Base-by-base conservation (phyloP, 2,888 invertebrate species). In the Gari tellinella region DNA sequence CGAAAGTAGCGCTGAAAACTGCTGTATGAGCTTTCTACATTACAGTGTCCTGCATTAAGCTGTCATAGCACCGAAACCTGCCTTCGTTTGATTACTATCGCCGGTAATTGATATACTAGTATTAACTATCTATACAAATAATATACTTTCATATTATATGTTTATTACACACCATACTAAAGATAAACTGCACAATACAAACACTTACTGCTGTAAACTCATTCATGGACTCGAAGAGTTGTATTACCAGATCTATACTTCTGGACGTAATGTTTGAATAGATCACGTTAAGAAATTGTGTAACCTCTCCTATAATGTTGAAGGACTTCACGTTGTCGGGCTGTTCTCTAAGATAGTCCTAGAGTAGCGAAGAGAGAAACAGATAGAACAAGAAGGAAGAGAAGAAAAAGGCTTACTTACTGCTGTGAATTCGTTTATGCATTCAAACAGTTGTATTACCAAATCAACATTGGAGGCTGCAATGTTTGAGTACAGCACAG, bases 311-410 rank as follows among this genome's bases (percentile, higher is more conserved):
- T 7, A 92, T 89, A 64, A 92, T 87, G 85, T 92, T 91, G 70
- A 92, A 91, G 0, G 91, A 90, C 80, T 92, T 92, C 43, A 92
- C 88, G 78, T 92, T 92, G 82, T 91, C 91, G 4, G 90, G 90
- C 69, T 92, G 92, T 61, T 92, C 92, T 51, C 92, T 78, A 38
- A 92, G 87, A 74, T 92, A 92, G 69, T 92, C 89, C 91, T 92
- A 72, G 1, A 72, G 80, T 37, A 53, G 46, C 38, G 17, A 14
- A 53, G 21, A 56, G 25, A 57, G 14, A 48, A 19, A 57, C 37
- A 66, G 45, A 40, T 26, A 40, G 41, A 41, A 26, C 19, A 19
- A 40, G 21, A 41, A 40, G n/a, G 21, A 31, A 26, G 31, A 19
- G 26, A 46, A 43, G 12, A 25, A 43, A 56, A 40, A 46, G 5